Conservation (phyloP, 2,797 vertebrate genomes). For the Hoplostethus atlanticus region DNA sequence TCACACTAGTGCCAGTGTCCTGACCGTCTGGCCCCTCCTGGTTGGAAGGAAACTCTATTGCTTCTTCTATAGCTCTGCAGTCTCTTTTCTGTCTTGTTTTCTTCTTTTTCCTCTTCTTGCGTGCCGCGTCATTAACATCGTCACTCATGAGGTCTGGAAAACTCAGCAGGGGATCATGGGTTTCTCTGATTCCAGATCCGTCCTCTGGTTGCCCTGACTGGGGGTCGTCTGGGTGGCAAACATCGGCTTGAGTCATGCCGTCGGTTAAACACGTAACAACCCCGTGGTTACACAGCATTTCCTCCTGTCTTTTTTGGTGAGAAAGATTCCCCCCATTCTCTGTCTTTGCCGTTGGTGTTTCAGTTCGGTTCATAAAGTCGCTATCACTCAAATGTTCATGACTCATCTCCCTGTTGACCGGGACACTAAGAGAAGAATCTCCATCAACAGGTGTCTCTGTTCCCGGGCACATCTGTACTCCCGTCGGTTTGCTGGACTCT, state of each 20-base stretch:
- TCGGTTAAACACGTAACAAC: background rate
- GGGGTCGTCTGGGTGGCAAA: background rate
- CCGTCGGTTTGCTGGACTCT: background rate
- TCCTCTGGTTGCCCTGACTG: background rate
- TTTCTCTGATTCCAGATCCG: background rate
- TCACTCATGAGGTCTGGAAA: background rate
- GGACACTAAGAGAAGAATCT: background rate
- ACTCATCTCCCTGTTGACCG: rapidly evolving
- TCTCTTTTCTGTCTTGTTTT: background rate
- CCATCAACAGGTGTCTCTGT: background rate
- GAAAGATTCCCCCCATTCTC: background rate
- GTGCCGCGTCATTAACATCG: background rate
- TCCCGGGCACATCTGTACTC: background rate
- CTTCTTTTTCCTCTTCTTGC: slow-evolving; percentile 27
- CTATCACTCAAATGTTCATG: background rate
- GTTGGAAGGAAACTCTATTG: background rate
- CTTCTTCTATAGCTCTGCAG: slow-evolving; percentile 8
- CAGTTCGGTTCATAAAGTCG: rapidly evolving
- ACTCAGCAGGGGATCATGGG: background rate
- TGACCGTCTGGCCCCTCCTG: background rate
- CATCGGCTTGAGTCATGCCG: background rate
- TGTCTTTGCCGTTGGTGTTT: background rate
- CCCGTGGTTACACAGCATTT: background rate
- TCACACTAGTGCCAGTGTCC: background rate
- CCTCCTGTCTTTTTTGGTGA: background rate